These are phyloP conservation scores for Octopus sinensis DNA, from an alignment of 1,140 invertebrate species.

Conservation along the genomic window DNA sequence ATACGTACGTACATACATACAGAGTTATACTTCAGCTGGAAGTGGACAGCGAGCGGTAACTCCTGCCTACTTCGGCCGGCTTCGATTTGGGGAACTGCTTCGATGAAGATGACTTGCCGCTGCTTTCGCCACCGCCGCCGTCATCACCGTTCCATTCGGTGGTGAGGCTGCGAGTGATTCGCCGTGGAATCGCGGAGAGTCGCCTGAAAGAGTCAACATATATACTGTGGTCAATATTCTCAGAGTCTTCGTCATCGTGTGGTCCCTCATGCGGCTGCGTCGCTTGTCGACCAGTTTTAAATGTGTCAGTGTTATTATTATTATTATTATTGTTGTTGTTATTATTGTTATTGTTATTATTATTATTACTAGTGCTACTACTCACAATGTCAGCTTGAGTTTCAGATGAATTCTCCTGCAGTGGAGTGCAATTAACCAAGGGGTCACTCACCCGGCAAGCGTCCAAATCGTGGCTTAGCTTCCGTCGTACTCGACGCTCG, in stretches of 20 bases:
- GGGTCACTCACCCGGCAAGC: background rate
- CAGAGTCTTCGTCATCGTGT: constrained; percentile 24
- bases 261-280: constrained; percentile 19
- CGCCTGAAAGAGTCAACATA: constrained; percentile 31
- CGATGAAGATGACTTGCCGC: background rate
- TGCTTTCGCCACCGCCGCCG: constrained; percentile 13
- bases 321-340: too few relatives aligned
- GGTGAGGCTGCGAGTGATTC: constrained; percentile 37
- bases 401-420: constrained; percentile 15
- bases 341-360: too few relatives aligned
- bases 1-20: background rate
- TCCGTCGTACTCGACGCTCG: background rate
- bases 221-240: constrained; percentile 29
- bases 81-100: background rate
- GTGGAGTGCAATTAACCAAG: background rate
- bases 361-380: background rate
- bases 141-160: background rate
- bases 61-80: background rate
- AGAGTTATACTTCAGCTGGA: background rate
- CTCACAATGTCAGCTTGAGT: constrained; percentile 23
- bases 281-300: constrained; percentile 3
- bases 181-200: constrained; percentile 33
- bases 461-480: background rate
- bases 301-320: background rate
- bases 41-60: background rate